Percentiles rank a stretch among this genome's conserved stretches.
phyloP scores from a whole-genome alignment of 2,113 vertebrate genomes.

The Cyphomyrus plagiostoma region DNA sequence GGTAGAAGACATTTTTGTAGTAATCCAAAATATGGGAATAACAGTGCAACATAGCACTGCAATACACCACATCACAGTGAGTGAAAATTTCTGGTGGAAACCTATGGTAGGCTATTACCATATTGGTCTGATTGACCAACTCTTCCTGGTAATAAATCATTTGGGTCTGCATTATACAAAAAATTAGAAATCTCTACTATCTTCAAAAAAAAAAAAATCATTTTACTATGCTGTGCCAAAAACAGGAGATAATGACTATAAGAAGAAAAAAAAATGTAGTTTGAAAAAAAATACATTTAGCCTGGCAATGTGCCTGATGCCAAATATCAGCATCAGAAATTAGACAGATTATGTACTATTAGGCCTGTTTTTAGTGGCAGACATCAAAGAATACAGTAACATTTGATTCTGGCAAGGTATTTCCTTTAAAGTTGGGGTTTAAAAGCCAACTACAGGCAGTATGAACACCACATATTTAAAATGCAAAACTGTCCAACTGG shows the following conservation, averaged over 20 bases:
- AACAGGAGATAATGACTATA: not conserved
- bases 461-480: not conserved
- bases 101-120: not conserved
- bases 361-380: not conserved
- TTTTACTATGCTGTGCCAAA: not conserved
- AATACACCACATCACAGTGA: not conserved
- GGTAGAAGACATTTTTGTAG: not conserved
- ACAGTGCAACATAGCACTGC: not conserved
- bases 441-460: not conserved
- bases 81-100: not conserved
- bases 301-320: not conserved
- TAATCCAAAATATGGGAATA: not conserved
- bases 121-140: not conserved
- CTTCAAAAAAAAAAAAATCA: not conserved
- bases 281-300: not conserved
- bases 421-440: not conserved
- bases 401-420: not conserved
- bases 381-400: not conserved
- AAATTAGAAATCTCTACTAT: not conserved
- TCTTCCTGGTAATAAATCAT: not conserved
- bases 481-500: slow-evolving; percentile 1
- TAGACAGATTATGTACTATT: not conserved
- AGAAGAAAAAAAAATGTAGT: not conserved
- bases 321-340: not conserved
- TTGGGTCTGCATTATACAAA: not conserved